Percentiles rank a stretch among this genome's conserved stretches.
phyloP scores from a whole-genome alignment of 2,113 vertebrate species.

The Hemibagrus wyckioides region DNA sequence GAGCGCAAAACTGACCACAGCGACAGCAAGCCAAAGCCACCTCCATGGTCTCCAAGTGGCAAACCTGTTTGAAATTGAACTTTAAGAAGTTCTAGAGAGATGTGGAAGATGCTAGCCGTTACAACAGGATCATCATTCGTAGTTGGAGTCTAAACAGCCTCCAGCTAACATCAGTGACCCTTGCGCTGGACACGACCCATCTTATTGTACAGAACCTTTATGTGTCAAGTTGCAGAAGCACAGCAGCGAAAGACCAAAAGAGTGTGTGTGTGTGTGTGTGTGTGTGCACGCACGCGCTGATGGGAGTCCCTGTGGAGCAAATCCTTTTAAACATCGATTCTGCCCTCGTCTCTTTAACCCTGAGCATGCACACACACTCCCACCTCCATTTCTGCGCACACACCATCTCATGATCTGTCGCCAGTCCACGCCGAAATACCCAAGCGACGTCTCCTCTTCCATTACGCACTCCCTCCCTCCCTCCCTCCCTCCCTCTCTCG shows the following conservation, averaged over 20 bases:
- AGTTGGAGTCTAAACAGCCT: neutral
- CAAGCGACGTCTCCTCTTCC: constrained; percentile 51
- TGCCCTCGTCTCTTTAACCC: constrained; percentile 40
- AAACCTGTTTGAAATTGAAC: fast-evolving
- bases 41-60: neutral
- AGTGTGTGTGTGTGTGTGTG: constrained; percentile 44
- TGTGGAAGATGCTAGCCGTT: neutral
- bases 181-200: neutral
- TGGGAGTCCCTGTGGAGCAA: constrained; percentile 34
- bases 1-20: too few species aligned
- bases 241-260: neutral
- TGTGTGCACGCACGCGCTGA: neutral
- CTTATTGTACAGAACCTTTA: neutral
- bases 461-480: constrained; percentile 13
- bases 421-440: constrained; percentile 52
- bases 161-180: neutral
- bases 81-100: neutral
- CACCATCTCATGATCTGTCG: constrained; percentile 42
- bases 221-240: neutral
- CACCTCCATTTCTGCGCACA: constrained; percentile 6
- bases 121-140: neutral
- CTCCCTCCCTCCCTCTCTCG: too few species aligned
- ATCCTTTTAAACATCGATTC: constrained; percentile 57
- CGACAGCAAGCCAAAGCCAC: too few species aligned
- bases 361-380: constrained; percentile 34